Evolutionary conservation across 1,140 invertebrate genomes (phyloP).

Genomic region (Pentalonia nigronervosa): DNA sequence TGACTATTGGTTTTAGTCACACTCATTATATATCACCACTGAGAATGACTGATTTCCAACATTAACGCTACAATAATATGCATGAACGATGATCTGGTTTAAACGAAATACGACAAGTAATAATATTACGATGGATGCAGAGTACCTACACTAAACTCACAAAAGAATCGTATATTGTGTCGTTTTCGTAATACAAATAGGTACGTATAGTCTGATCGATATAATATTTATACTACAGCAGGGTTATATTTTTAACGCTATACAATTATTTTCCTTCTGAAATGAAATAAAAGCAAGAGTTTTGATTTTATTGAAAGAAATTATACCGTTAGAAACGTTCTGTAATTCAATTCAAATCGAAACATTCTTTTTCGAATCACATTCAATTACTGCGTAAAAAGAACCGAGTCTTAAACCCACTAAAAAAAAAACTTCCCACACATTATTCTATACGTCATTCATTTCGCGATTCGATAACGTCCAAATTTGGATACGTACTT

Average conservation of each 20-base stretch:
- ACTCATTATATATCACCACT: not conserved
- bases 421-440: not conserved
- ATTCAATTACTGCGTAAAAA: not conserved
- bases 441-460: not conserved
- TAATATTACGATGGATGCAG: not conserved
- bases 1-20: not conserved
- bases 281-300: not conserved
- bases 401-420: not conserved
- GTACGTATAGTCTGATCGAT: not conserved
- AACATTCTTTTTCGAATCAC: not conserved
- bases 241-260: not conserved
- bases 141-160: not conserved
- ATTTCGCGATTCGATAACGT: not conserved
- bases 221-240: not conserved
- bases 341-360: not conserved
- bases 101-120: not conserved
- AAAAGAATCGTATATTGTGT: not conserved
- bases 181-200: not conserved
- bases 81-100: not conserved
- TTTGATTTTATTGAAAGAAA: not conserved
- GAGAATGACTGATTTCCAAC: not conserved
- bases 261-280: not conserved
- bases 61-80: not conserved
- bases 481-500: not conserved
- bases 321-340: not conserved